These are phyloP conservation scores for Parauchenoglanis ngamensis DNA, from an alignment of 2,797 vertebrate species.

Conservation along the genomic window DNA sequence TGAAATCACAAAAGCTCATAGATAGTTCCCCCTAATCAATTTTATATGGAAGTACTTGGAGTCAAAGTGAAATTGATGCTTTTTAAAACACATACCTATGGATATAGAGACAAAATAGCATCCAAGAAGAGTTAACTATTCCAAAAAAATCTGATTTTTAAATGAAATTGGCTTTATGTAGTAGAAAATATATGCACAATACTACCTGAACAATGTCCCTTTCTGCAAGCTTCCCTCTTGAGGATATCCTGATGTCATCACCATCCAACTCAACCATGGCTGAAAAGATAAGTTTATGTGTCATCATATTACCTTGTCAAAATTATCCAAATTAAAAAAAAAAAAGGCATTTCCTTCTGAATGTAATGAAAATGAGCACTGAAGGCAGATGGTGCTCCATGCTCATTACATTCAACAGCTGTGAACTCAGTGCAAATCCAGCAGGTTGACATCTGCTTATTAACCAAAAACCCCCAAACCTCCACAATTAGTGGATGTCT, in stretches of 20 bases:
- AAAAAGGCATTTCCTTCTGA: slow-evolving; percentile 1
- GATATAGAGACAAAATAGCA: neutral
- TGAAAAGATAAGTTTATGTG: slow-evolving; percentile 59
- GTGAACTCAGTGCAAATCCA: slow-evolving; percentile 33
- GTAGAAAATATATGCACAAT: neutral
- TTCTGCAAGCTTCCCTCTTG: slow-evolving; percentile 89
- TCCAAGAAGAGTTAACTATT: neutral
- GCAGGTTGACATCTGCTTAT: slow-evolving; percentile 57
- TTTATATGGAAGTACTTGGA: neutral
- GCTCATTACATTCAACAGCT: slow-evolving; percentile 56
- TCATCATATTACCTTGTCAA: slow-evolving; percentile 22
- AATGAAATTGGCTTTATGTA: neutral
- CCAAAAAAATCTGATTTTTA: neutral
- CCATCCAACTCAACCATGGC: slow-evolving; percentile 97
- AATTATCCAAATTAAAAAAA: neutral
- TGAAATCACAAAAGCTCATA: neutral
- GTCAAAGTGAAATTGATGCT: neutral
- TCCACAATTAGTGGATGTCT: slow-evolving; percentile 51
- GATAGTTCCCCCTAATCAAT: neutral
- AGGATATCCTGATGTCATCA: slow-evolving; percentile 91
- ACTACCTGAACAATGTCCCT: slow-evolving; percentile 94
- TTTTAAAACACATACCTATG: neutral
- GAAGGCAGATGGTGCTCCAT: slow-evolving; percentile 53
- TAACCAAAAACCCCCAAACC: slow-evolving; percentile 42
- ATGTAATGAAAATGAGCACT: slow-evolving; percentile 36